phyloP scores from a whole-genome alignment of 2,797 vertebrate species.

The Acrossocheilus fasciatus region DNA sequence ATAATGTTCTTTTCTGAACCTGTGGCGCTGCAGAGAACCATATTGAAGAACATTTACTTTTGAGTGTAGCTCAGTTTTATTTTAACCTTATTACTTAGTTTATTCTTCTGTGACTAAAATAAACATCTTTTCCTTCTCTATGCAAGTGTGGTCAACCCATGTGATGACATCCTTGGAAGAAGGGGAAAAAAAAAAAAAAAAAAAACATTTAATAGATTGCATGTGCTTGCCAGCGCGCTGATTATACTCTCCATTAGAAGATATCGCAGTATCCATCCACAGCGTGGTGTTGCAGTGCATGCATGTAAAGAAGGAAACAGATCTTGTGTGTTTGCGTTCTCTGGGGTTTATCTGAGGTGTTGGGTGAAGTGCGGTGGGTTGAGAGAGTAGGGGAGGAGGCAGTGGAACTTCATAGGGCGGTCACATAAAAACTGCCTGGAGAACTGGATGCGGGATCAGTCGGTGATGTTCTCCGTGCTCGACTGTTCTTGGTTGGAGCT shows the following conservation, averaged over 20 bases:
- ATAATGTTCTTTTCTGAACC: background rate
- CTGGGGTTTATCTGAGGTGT: constrained; percentile 65
- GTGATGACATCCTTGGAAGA: constrained; percentile 39
- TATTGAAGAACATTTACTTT: background rate
- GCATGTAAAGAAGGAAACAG: constrained; percentile 44
- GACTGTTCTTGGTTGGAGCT: constrained; percentile 67
- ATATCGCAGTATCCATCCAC: constrained; percentile 8
- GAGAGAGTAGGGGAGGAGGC: constrained; percentile 70
- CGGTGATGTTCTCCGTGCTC: constrained; percentile 66
- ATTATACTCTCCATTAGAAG: constrained; percentile 24
- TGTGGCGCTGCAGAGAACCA: background rate
- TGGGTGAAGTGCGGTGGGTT: constrained; percentile 67
- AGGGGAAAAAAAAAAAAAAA: background rate
- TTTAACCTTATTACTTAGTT: background rate
- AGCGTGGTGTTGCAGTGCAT: constrained; percentile 15
- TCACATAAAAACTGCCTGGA: constrained; percentile 82
- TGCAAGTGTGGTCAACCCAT: constrained; percentile 32
- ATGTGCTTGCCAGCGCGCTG: constrained; percentile 35
- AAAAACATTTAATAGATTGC: constrained; percentile 30
- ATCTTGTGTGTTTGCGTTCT: constrained; percentile 46
- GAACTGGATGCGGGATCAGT: constrained; percentile 79
- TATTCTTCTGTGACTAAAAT: background rate
- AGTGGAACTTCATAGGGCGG: constrained; percentile 79
- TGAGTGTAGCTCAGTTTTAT: background rate
- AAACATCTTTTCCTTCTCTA: background rate